Base-by-base conservation (phyloP, 2,113 vertebrate genomes). In the Natator depressus region DNA sequence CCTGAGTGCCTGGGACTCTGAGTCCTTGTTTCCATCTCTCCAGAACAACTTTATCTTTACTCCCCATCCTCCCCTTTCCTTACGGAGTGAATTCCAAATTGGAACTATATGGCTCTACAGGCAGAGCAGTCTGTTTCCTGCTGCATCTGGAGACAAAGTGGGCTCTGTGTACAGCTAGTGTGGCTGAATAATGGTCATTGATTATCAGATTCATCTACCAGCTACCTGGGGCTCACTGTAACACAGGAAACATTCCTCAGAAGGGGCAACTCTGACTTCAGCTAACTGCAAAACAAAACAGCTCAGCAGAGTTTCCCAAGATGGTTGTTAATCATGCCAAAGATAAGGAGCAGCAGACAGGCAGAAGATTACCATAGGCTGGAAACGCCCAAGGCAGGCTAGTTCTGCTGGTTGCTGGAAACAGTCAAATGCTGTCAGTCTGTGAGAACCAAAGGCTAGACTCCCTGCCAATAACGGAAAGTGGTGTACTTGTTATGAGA, bases 201-300 rank as follows among this genome's bases (percentile, higher is more conserved):
- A 0, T 25, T 46, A 16, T 4, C 11, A 46, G 24, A 2, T 7
- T 88, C n/a, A 8, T 10, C 22, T 50, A 16, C 46, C 3, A 65
- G 78, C 50, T 31, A 54, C 22, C 47, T 1, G 29, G 25, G 65
- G 22, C 46, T 14, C 17, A 10, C 46, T 38, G 27, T 24, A 31
- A 88, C 57, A 19, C 14, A 69, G 62, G 35, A 84, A 59, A 87
- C 5, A 3, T 65, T 75, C 59, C 88, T 72, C 47, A 75, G 27
- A 79, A 80, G 72, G 69, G 42, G 47, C 20, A 80, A 16, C 24
- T 79, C 76, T 35, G 49, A 81, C 78, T n/a, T 3, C 65, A 38
- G 35, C 79, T 69, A 78, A 83, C 25, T 76, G 42, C 35, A 86
- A 88, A 76, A 46, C 42, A 78, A 94, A 79, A 46, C 80, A 47